Evolutionary conservation across 2,888 invertebrate species (phyloP).

Genomic region (Uropetala carovei): DNA sequence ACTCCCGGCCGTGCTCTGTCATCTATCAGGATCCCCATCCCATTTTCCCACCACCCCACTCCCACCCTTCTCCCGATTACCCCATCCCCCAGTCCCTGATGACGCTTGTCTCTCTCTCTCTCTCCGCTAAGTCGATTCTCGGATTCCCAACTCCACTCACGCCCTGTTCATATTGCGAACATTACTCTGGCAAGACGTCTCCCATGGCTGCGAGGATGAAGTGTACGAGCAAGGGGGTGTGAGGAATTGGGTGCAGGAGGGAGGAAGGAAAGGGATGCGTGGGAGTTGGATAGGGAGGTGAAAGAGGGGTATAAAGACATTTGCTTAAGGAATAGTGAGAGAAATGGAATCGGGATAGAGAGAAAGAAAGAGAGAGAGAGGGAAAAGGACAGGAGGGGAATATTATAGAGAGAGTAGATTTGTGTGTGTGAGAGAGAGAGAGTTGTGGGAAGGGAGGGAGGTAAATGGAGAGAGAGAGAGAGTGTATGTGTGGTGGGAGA

Average conservation of each 20-base stretch:
- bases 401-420: not conserved
- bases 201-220: not conserved
- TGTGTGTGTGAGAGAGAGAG: not conserved
- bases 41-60: not conserved
- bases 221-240: not conserved
- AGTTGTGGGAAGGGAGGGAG: not conserved
- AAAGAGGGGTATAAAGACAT: not conserved
- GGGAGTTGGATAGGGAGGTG: not conserved
- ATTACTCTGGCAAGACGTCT: slow-evolving; percentile 22
- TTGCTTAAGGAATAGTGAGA: slow-evolving; percentile 11
- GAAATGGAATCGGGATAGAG: not conserved
- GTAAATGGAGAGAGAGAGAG: not conserved
- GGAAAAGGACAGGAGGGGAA: not conserved
- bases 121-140: not conserved
- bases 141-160: not conserved
- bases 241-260: not conserved
- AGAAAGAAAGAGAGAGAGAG: not conserved
- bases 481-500: not conserved
- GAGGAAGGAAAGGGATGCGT: not conserved
- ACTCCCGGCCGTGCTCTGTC: not conserved
- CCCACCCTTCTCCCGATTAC: not conserved
- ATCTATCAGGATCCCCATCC: not conserved
- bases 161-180: not conserved
- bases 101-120: not conserved
- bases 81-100: not conserved